Percentiles rank a stretch among this genome's conserved stretches.
These are phyloP conservation scores for Echinarachnius parma DNA, from an alignment of 53 echinoderm and acorn worm genomes.

Conservation along the genomic window DNA sequence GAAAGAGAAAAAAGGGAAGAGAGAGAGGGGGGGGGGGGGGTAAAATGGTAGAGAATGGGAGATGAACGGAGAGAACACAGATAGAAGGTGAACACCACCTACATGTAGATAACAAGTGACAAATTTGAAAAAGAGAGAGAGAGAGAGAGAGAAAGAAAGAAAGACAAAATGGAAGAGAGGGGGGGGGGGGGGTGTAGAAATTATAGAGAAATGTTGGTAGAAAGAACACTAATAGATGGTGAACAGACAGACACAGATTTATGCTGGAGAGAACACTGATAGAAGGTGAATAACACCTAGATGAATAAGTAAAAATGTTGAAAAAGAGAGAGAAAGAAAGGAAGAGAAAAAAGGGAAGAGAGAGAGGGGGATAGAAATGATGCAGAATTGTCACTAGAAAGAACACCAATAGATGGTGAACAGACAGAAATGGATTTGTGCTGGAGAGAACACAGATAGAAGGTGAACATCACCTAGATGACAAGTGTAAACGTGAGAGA, in stretches of 20 bases:
- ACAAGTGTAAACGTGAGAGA: background rate
- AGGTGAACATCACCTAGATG: background rate
- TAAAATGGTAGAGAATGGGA: background rate
- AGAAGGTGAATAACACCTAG: background rate
- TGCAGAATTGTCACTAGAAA: too few species aligned
- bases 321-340: background rate
- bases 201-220: too few species aligned
- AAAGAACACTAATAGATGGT: background rate
- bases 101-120: too few species aligned
- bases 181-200: too few species aligned
- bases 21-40: constrained; percentile 1
- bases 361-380: too few species aligned
- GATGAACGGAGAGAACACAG: background rate
- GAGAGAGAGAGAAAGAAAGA: background rate
- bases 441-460: background rate
- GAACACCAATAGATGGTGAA: background rate
- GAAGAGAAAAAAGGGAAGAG: background rate
- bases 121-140: background rate
- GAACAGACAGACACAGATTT: background rate
- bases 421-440: background rate
- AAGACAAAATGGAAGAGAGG: background rate
- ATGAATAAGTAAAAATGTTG: background rate
- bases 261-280: background rate
- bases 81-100: background rate
- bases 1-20: background rate